These are phyloP conservation scores for Drosophila leonis DNA, from an alignment of 2,888 invertebrate genomes.

Conservation along the genomic window DNA sequence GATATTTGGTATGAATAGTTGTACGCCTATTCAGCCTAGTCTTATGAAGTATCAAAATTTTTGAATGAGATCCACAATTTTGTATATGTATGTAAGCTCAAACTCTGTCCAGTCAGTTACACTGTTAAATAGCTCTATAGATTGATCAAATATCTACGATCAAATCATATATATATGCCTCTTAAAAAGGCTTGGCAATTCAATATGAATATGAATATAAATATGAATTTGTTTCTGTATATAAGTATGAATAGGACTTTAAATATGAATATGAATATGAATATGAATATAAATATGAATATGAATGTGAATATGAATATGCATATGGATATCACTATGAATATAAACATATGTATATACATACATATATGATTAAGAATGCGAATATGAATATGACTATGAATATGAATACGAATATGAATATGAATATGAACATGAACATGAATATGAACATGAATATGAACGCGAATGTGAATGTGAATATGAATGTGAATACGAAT, in stretches of 20 bases:
- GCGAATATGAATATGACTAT: neutral
- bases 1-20: neutral
- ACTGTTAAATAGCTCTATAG: neutral
- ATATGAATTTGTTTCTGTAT: neutral
- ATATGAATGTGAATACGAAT: neutral
- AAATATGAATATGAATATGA: no score
- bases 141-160: no score
- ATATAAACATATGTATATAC: conserved; percentile 1
- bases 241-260: no score
- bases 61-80: neutral
- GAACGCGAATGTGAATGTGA: neutral
- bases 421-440: neutral
- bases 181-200: neutral
- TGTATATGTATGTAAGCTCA: no score
- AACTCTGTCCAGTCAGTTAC: no score
- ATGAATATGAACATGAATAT: conserved; percentile 2
- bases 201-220: neutral
- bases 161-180: neutral
- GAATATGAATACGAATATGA: neutral
- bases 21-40: neutral
- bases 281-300: no score
- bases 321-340: neutral
- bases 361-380: no score
- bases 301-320: no score
- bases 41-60: neutral